Evolutionary conservation across 2,113 vertebrate species (phyloP), one percentile per base, ranked within the genome.

Genomic region (Esox niger): DNA sequence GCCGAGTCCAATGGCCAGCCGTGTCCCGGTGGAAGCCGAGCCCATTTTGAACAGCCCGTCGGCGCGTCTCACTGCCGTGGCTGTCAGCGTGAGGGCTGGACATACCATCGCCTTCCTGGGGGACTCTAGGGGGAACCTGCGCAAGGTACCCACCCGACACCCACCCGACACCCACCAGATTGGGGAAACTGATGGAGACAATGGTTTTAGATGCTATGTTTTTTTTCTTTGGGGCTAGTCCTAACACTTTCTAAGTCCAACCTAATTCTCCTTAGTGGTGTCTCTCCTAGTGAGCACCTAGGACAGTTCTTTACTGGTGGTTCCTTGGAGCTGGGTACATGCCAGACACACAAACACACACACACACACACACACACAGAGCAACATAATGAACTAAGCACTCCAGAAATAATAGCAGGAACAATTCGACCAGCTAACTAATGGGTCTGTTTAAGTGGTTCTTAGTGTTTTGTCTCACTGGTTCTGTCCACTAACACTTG

Each of bases 1-100:
- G 0, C 96, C 96, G 57, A 99, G 96, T 78, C 96, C 97, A 0
- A 98, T 99, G 95, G 96, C 95, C 81, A 98, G 97, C 76, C 84
- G 91, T 0, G 74, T 94, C 0, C 79, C 95, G 0, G 86, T 99
- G 66, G 91, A 94, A 79, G 91, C 92, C 4, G 82, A 87, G 1
- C 92, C 95, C 0, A 89, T 98, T 55, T 77, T 98, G 79, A 93
- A 98, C 82, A 95, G 92, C 76, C 90, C 88, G 0, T 91, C 92
- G 0, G 91, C 93, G 33, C 94, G 93, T 38, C 91, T 99, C 55
- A 97, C 96, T 17, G 93, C 97, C 0, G 95, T 99, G 71, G 94
- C 95, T 0, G 92, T 98, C 72, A 93, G 94, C 2, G 79, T 92
- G 62, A 93, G 93, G 86, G 88, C 84, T 6, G 91, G 91, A 29